Evolutionary conservation across 2,888 invertebrate species (phyloP).

Genomic region (Lasioglossum marginatum): DNA sequence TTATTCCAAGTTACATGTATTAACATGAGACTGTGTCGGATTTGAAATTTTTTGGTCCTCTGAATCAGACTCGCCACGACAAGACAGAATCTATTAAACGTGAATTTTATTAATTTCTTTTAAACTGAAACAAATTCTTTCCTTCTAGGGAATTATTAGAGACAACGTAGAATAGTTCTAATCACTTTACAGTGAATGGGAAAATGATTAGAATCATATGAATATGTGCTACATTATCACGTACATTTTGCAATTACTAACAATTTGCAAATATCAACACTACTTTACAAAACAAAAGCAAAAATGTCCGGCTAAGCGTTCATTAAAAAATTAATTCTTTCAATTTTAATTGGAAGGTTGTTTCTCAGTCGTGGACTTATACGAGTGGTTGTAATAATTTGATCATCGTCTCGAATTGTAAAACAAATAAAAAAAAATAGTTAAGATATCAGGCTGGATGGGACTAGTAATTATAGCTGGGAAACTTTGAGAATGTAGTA

Average conservation of each 20-base stretch:
- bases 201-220: background rate
- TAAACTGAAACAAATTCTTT: background rate
- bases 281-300: background rate
- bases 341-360: background rate
- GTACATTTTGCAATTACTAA: background rate
- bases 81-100: background rate
- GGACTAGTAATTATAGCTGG: background rate
- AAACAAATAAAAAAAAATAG: background rate
- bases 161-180: too few species aligned
- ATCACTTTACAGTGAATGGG: background rate
- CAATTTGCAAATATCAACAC: background rate
- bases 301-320: background rate
- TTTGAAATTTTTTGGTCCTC: background rate
- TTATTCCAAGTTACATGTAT: background rate
- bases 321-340: background rate
- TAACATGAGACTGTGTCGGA: background rate
- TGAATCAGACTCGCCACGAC: too few species aligned
- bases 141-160: too few species aligned
- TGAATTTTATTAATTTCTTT: background rate
- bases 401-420: background rate
- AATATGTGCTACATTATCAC: background rate
- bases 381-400: background rate
- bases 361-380: background rate
- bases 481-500: background rate
- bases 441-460: background rate